Conservation (phyloP, 2,888 invertebrate species). For the Drosophila mulleri region DNA sequence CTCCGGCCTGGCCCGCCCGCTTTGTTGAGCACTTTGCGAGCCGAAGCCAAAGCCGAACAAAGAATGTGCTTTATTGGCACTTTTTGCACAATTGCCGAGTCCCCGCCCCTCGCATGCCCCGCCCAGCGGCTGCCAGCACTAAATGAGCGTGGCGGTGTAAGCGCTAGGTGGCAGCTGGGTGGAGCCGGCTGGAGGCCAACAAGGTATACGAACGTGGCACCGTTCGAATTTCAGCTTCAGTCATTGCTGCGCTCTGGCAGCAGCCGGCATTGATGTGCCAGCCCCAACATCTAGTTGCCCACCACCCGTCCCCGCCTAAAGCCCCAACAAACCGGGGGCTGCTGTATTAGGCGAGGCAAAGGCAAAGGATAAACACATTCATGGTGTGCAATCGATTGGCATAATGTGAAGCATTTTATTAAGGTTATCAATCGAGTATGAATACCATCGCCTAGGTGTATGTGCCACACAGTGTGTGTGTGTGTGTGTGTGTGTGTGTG, state of each 20-base stretch:
- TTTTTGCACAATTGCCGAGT: constrained; percentile 79
- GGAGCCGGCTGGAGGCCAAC: constrained; percentile 47
- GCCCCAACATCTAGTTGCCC: constrained; percentile 5
- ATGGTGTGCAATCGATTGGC: constrained; percentile 82
- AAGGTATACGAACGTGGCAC: constrained; percentile 62
- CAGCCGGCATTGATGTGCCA: constrained; percentile 73
- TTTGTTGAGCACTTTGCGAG: constrained; percentile 82
- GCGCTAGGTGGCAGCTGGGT: constrained; percentile 23
- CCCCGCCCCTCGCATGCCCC: constrained; percentile 12
- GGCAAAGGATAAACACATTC: constrained; percentile 81
- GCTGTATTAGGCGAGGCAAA: constrained; percentile 53
- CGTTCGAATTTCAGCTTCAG: constrained; percentile 37
- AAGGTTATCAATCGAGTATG: constrained; percentile 80
- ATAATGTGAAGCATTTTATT: constrained; percentile 82
- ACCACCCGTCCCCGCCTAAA: neutral
- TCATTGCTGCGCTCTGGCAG: constrained; percentile 73
- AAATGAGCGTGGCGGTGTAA: constrained; percentile 69
- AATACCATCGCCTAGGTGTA: constrained; percentile 62
- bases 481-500: constrained; percentile 36
- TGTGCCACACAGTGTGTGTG: constrained; percentile 22
- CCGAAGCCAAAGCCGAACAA: constrained; percentile 72
- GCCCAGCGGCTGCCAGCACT: constrained; percentile 39
- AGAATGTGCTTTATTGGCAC: constrained; percentile 84
- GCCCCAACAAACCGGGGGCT: constrained; percentile 6
- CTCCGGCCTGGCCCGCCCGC: constrained; percentile 48